A percentile compares a stretch with the other conserved stretches of the same genome.
Conservation (phyloP, 2,113 vertebrate genomes). For the Tachysurus vachellii region DNA sequence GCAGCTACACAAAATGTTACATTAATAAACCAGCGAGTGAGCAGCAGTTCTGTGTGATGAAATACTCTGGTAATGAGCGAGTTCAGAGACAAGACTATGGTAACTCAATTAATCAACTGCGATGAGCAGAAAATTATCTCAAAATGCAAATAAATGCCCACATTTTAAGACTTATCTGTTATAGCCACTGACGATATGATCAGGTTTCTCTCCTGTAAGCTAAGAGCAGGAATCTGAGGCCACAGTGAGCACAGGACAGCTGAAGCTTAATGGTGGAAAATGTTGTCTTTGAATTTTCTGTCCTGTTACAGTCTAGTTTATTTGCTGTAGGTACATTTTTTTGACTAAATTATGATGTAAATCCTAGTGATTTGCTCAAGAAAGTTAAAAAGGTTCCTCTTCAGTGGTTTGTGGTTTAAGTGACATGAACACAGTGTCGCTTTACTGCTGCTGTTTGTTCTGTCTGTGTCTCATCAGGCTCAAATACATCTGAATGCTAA, state of each 20-base stretch:
- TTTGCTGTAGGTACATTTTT: background rate
- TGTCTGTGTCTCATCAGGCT: background rate
- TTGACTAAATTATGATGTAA: too few species aligned
- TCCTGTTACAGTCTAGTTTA: background rate
- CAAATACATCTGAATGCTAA: background rate
- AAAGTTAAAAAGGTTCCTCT: background rate
- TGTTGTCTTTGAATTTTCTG: background rate
- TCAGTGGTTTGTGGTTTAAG: background rate
- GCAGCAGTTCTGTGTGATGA: background rate
- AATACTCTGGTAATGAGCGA: background rate
- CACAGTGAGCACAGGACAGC: background rate
- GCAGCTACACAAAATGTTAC: background rate
- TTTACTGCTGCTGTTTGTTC: background rate
- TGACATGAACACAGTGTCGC: background rate
- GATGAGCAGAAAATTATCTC: background rate
- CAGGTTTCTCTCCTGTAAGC: background rate
- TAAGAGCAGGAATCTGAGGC: background rate
- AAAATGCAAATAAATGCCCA: background rate
- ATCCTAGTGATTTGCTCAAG: background rate
- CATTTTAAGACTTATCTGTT: background rate
- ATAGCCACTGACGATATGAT: background rate
- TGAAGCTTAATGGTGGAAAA: background rate
- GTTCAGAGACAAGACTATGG: background rate
- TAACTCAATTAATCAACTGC: background rate
- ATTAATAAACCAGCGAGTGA: background rate